A percentile compares a stretch with the other conserved stretches of the same genome.
Conservation (phyloP, 1,140 invertebrate genomes). For the Hypothenemus hampei region DNA sequence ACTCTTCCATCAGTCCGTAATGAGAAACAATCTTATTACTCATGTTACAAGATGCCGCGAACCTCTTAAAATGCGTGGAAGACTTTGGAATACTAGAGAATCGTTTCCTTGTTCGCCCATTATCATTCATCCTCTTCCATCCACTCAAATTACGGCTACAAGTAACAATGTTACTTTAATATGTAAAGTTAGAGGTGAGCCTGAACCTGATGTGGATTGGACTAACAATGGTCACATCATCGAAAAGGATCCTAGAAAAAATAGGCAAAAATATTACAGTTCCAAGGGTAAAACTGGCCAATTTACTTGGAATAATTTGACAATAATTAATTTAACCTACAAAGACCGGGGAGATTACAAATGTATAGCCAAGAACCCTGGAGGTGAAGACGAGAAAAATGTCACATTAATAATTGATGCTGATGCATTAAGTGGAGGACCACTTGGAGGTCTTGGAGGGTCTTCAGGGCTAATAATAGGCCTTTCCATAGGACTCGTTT, state of each 20-base stretch:
- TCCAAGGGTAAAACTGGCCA: constrained; percentile 45
- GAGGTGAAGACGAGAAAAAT: constrained; percentile 72
- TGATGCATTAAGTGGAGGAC: constrained; percentile 29
- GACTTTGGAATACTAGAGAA: constrained; percentile 64
- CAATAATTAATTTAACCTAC: constrained; percentile 61
- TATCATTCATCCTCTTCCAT: constrained; percentile 54
- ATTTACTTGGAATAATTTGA: constrained; percentile 70
- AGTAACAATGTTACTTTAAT: constrained; percentile 69
- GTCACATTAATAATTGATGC: constrained; percentile 59
- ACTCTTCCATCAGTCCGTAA: constrained; percentile 70
- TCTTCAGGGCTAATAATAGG: constrained; percentile 45
- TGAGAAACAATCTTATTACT: constrained; percentile 65
- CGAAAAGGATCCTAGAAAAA: constrained; percentile 53
- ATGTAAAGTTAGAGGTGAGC: constrained; percentile 73
- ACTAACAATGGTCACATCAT: constrained; percentile 61
- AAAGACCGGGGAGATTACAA: constrained; percentile 82
- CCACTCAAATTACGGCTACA: constrained; percentile 52
- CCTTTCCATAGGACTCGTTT: constrained; percentile 48
- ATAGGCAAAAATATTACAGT: constrained; percentile 50
- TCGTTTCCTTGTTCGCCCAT: constrained; percentile 82
- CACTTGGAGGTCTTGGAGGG: constrained; percentile 44
- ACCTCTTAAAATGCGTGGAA: constrained; percentile 59
- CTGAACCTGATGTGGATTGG: constrained; percentile 71
- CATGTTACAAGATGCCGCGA: constrained; percentile 64
- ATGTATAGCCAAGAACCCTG: constrained; percentile 81